Evolutionary conservation across 1,140 invertebrate genomes (phyloP).

Genomic region (Drosophila guanche): DNA sequence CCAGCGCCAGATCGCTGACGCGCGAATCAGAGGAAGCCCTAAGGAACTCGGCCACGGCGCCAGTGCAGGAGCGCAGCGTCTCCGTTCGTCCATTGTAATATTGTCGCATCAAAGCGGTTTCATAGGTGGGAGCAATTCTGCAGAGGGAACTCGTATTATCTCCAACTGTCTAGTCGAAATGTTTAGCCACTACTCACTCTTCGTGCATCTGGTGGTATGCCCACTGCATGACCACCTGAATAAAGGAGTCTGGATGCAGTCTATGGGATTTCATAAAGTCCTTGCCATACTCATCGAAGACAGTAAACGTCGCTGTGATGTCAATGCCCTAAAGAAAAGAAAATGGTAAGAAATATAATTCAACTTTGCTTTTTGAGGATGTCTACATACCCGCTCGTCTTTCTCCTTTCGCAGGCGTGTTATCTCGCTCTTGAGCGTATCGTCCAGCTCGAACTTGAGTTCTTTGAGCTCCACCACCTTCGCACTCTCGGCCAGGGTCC

Average conservation of each 20-base stretch:
- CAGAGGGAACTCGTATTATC: not conserved
- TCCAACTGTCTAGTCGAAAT: not conserved
- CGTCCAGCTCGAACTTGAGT: slow-evolving; percentile 70
- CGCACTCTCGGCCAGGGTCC: slow-evolving; percentile 38
- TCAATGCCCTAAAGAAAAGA: slow-evolving; percentile 76
- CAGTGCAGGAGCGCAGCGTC: slow-evolving; percentile 84
- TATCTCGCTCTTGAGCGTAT: slow-evolving; percentile 65
- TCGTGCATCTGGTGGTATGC: slow-evolving; percentile 85
- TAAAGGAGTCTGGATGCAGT: slow-evolving; percentile 87
- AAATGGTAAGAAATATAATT: not conserved
- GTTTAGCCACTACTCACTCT: slow-evolving; percentile 61
- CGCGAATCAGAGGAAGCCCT: slow-evolving; percentile 75
- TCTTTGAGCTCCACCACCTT: slow-evolving; percentile 53
- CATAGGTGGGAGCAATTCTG: slow-evolving; percentile 85
- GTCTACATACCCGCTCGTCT: slow-evolving; percentile 54
- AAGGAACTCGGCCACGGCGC: slow-evolving; percentile 81
- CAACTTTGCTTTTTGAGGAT: not conserved
- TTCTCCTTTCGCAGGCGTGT: slow-evolving; percentile 60
- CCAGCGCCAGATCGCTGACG: slow-evolving; percentile 57
- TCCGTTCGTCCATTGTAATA: slow-evolving; percentile 85
- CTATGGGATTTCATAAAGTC: slow-evolving; percentile 84
- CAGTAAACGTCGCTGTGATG: slow-evolving; percentile 75
- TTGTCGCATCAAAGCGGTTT: slow-evolving; percentile 85
- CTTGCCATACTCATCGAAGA: slow-evolving; percentile 85
- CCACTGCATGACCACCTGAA: slow-evolving; percentile 88